phyloP scores from a whole-genome alignment of 53 echinoderm and acorn worm species.

The Zoroaster sp. region DNA sequence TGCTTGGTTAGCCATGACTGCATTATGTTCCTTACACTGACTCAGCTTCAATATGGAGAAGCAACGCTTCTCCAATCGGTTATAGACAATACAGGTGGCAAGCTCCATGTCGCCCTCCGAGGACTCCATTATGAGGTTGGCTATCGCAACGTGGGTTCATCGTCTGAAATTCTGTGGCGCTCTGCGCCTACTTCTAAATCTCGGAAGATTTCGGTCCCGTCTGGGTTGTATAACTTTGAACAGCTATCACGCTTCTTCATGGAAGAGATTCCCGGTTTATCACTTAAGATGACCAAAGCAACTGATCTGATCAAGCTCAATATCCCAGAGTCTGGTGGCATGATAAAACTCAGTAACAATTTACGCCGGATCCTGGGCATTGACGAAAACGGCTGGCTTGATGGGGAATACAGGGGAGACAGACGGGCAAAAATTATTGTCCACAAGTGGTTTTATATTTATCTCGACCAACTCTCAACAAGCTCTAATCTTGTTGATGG shows the following conservation, averaged over 20 bases:
- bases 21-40: conserved; percentile 10
- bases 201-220: neutral
- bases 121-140: too few species aligned
- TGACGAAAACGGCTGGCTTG: neutral
- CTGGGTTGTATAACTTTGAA: too few species aligned
- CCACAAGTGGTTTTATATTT: conserved; percentile 6
- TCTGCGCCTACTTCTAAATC: too few species aligned
- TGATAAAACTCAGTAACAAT: neutral
- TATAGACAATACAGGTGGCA: too few species aligned
- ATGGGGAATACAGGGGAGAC: too few species aligned
- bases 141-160: conserved; percentile 16
- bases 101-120: too few species aligned
- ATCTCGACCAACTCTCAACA: conserved; percentile 43
- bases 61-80: too few species aligned
- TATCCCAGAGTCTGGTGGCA: neutral
- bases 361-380: conserved; percentile 16
- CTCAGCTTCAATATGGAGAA: conserved; percentile 18
- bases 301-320: conserved; percentile 5
- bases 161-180: neutral
- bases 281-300: neutral
- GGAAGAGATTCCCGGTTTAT: neutral
- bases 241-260: neutral
- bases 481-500: conserved; percentile 21
- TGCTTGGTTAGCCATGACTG: neutral
- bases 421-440: neutral